Conservation (phyloP, 2,888 invertebrate genomes). For the Hydroisotoma schaefferi region DNA sequence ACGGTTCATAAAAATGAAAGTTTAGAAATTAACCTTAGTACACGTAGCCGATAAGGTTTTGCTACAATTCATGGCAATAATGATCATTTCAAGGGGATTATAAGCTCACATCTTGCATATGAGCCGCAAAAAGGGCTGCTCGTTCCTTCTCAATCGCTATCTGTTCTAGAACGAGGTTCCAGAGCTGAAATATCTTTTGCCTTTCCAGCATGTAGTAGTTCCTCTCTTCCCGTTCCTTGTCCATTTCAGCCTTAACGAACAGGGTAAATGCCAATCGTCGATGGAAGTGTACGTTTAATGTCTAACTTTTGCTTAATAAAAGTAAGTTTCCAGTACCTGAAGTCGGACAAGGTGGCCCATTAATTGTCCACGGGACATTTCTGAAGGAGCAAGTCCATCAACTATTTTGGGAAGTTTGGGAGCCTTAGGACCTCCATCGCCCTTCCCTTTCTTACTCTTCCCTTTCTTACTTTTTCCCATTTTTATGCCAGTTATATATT, state of each 20-base stretch:
- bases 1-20: not conserved
- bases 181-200: constrained; percentile 27
- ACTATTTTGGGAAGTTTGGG: too few species aligned
- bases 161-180: constrained; percentile 33
- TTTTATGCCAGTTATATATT: too few species aligned
- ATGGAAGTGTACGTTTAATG: not conserved
- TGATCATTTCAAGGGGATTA: not conserved
- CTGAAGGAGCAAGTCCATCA: constrained; percentile 29
- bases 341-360: constrained; percentile 24
- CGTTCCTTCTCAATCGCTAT: constrained; percentile 31
- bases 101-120: constrained; percentile 29
- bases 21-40: too few species aligned
- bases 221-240: constrained; percentile 32
- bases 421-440: too few species aligned
- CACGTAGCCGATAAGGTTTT: not conserved
- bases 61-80: not conserved
- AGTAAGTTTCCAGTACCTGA: constrained; percentile 9
- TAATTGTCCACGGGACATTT: constrained; percentile 31
- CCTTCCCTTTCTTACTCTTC: too few species aligned
- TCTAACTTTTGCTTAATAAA: not conserved
- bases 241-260: constrained; percentile 23
- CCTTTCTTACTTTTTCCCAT: too few species aligned
- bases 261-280: not conserved
- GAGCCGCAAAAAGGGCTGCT: constrained; percentile 28
- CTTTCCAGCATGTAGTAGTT: constrained; percentile 35